Evolutionary conservation across 2,888 invertebrate genomes (phyloP).

Genomic region (Cantharis lateralis): DNA sequence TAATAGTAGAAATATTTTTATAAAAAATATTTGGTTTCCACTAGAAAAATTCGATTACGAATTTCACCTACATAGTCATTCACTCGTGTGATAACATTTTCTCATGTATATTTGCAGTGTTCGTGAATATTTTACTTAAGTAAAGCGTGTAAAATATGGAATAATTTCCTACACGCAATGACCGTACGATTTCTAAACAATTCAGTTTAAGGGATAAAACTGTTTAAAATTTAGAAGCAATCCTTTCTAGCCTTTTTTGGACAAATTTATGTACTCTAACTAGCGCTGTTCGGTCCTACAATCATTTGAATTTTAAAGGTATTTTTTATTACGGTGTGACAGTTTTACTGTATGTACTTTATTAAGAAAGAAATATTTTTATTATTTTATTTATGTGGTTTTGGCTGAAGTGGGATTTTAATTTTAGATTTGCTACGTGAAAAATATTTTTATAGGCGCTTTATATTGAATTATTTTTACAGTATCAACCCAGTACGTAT

Average conservation of each 20-base stretch:
- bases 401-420: not conserved
- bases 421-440: not conserved
- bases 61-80: constrained; percentile 23
- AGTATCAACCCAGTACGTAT: not conserved
- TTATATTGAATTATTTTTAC: not conserved
- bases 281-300: not conserved
- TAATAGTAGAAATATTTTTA: not conserved
- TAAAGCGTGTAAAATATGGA: constrained; percentile 24
- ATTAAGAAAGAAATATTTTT: not conserved
- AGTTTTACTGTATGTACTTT: not conserved
- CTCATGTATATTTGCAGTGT: constrained; percentile 15
- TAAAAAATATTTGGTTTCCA: not conserved
- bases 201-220: not conserved
- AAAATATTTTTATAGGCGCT: not conserved
- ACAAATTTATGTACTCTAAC: not conserved
- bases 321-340: not conserved
- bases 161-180: constrained; percentile 22
- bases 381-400: not conserved
- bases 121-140: constrained; percentile 17
- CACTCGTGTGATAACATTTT: constrained; percentile 20
- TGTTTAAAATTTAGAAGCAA: not conserved
- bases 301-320: not conserved
- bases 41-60: not conserved
- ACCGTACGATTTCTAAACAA: constrained; percentile 8
- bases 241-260: not conserved